phyloP scores from a whole-genome alignment of 2,797 vertebrate species.

The Podargus strigoides region DNA sequence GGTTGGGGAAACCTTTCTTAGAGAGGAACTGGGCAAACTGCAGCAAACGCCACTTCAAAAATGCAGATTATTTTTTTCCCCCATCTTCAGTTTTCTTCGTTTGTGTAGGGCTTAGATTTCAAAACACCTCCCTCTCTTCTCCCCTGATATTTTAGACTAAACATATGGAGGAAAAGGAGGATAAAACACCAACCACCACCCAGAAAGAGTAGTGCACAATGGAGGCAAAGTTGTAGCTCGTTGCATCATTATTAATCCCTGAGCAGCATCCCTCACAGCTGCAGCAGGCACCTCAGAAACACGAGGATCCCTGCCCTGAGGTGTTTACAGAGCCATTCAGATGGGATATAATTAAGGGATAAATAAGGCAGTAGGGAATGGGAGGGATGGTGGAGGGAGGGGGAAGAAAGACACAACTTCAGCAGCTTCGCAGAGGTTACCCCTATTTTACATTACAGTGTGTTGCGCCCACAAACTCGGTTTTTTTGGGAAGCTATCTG shows the following conservation, averaged over 20 bases:
- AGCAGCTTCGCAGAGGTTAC: background rate
- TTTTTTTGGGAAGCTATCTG: background rate
- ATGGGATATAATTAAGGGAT: background rate
- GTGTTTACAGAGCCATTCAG: background rate
- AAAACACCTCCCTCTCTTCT: background rate
- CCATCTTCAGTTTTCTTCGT: background rate
- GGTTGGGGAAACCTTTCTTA: background rate
- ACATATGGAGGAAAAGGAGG: background rate
- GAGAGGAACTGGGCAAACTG: background rate
- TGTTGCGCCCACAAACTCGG: background rate
- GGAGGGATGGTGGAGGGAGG: rapidly evolving
- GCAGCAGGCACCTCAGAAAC: background rate
- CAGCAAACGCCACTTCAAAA: background rate
- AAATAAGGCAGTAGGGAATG: background rate
- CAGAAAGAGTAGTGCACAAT: background rate
- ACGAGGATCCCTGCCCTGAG: background rate
- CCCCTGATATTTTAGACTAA: background rate
- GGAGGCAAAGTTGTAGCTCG: background rate
- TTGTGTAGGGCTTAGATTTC: background rate
- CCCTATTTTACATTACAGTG: background rate
- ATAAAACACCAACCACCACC: background rate
- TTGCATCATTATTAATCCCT: background rate
- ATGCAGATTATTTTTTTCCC: background rate
- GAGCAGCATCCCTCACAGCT: background rate
- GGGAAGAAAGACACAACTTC: background rate